Conservation (phyloP, 2,113 vertebrate genomes). For the Cricetomys ansorgei region DNA sequence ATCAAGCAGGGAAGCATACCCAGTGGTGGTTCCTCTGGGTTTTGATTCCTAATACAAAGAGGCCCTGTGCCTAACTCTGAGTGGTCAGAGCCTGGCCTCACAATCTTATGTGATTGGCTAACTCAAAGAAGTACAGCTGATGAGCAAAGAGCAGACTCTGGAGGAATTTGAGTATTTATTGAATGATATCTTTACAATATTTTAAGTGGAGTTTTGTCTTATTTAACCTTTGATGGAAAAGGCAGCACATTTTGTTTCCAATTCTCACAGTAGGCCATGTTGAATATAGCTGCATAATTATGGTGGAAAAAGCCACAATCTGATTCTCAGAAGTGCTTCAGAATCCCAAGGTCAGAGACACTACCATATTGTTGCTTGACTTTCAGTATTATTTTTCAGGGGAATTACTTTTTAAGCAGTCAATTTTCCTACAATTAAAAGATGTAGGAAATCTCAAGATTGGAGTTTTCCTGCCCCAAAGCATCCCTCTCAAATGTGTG, state of each 20-base stretch:
- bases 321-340: neutral
- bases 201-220: neutral
- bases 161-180: neutral
- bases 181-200: neutral
- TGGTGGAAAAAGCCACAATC: neutral
- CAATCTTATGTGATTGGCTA: neutral
- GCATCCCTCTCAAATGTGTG: neutral
- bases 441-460: neutral
- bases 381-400: neutral
- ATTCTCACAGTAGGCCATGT: too few relatives aligned
- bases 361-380: neutral
- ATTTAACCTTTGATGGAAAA: neutral
- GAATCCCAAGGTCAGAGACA: neutral
- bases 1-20: neutral
- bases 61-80: neutral
- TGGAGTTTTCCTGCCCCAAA: neutral
- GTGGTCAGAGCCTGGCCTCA: neutral
- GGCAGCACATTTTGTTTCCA: neutral
- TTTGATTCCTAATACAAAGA: neutral
- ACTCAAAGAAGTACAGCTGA: neutral
- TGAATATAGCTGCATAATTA: neutral
- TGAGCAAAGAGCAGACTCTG: neutral
- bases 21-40: neutral
- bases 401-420: neutral
- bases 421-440: conserved; percentile 24